Base-by-base conservation (phyloP, 1,140 invertebrate species). In the Agrypnia vestita region DNA sequence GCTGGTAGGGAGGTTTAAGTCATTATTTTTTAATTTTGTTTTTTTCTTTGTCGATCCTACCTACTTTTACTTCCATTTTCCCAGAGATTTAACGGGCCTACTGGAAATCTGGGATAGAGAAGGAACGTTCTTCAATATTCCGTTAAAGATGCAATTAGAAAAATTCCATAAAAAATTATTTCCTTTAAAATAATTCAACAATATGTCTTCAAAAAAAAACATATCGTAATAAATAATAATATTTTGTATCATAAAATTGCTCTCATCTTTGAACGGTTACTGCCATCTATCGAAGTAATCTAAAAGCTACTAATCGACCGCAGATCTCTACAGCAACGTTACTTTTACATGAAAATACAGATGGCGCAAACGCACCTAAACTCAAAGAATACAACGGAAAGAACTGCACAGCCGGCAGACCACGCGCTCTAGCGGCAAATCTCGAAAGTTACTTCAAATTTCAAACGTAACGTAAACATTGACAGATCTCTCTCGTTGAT, bases 331-430 rank as follows among this genome's bases (percentile, higher is more conserved):
- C 62, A 15, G 6, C 0, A 15, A 12, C 13, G 25, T 35, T 55
- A 56, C 11, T 43, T 49, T 17, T 51, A 69, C 53, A 43, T 19
- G 12, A 71, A 47, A 11, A n/a, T 9, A 55, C 21, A 78, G 76
- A 78, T 78, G 76, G 76, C 76, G 73, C 71, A 43, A 0, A 49
- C 47, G 71, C 25, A 35, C n/a, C 46, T 11, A 13, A 43, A 64
- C 19, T 6, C 25, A 3, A 64, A 64, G 9, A 64, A 64, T 13
- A 64, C 25, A 19, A 25, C n/a, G n/a, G n/a, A n/a, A n/a, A n/a
- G n/a, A n/a, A n/a, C n/a, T n/a, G n/a, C n/a, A n/a, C n/a, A n/a
- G n/a, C 19, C 19, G 9, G 61, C 19, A 8, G 19, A 3, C 25
- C 3, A 15, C 64, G 64, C 44, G 1, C 13, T 69, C 64, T 69